A percentile compares a stretch with the other conserved stretches of the same genome.
Conservation (phyloP, 2,888 invertebrate genomes). For the Melitaea athalia region DNA sequence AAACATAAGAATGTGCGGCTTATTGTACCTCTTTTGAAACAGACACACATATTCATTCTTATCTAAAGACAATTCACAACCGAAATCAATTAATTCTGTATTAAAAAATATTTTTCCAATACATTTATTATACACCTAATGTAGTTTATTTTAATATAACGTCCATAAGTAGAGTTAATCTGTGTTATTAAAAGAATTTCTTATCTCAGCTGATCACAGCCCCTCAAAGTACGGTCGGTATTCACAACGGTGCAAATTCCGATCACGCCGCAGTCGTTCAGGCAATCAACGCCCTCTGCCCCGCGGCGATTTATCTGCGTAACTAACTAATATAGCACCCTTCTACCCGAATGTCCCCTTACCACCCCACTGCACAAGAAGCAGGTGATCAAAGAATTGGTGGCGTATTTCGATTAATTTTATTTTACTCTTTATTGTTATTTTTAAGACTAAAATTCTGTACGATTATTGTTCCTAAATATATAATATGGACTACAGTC, state of each 20-base stretch:
- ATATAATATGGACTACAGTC: no score
- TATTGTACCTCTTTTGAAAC: no score
- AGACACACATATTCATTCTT: no score
- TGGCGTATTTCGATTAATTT: not conserved
- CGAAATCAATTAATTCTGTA: no score
- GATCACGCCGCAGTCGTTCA: constrained; percentile 39
- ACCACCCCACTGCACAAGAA: constrained; percentile 1
- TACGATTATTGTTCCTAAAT: no score
- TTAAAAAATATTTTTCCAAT: no score
- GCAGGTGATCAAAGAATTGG: constrained; percentile 22
- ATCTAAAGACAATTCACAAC: no score
- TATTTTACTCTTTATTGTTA: no score
- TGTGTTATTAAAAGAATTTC: not conserved
- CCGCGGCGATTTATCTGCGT: constrained; percentile 48
- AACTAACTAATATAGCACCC: constrained; percentile 21
- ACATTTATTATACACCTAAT: not conserved
- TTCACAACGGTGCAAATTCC: constrained; percentile 42
- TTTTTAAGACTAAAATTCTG: no score
- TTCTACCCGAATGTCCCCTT: constrained; percentile 32
- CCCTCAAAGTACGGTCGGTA: constrained; percentile 22
- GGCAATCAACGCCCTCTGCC: constrained; percentile 52
- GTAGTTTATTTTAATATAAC: not conserved
- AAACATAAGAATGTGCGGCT: no score
- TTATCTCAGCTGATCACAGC: constrained; percentile 13
- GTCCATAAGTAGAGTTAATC: not conserved